Evolutionary conservation across 2,113 vertebrate species (phyloP).

Genomic region (Loxodonta africana): DNA sequence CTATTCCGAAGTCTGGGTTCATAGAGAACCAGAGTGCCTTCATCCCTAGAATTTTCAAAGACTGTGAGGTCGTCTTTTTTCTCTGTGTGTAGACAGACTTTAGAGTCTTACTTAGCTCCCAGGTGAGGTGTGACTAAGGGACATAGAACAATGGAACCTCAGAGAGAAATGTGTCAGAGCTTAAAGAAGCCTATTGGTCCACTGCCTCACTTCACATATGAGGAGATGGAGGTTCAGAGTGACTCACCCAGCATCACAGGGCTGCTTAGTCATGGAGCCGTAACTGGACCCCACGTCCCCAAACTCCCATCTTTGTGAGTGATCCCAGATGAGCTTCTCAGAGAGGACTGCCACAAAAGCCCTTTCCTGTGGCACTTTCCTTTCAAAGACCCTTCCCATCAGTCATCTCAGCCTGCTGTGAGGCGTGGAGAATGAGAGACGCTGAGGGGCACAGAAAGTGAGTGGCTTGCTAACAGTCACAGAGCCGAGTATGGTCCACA

Average conservation of each 20-base stretch:
- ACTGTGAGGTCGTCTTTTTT: not conserved
- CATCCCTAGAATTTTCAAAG: no score
- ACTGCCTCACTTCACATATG: not conserved
- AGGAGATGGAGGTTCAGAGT: not conserved
- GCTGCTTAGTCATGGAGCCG: not conserved
- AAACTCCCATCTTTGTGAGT: not conserved
- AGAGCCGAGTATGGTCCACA: not conserved
- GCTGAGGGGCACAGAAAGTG: not conserved
- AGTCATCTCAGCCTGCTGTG: no score
- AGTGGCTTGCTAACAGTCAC: not conserved
- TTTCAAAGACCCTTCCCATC: rapidly evolving
- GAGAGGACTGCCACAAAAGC: not conserved
- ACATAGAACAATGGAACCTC: rapidly evolving
- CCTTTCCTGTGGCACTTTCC: not conserved
- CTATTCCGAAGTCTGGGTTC: not conserved
- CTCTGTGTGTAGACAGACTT: not conserved
- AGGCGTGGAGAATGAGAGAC: no score
- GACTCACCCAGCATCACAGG: not conserved
- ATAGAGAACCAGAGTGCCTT: not conserved
- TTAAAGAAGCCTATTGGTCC: not conserved
- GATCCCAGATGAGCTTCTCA: not conserved
- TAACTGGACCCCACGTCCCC: not conserved
- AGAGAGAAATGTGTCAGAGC: not conserved
- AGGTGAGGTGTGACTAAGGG: not conserved
- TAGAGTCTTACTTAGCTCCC: not conserved